Base-by-base conservation (phyloP, 2,888 invertebrate species). In the Cylindroiulus punctatus region DNA sequence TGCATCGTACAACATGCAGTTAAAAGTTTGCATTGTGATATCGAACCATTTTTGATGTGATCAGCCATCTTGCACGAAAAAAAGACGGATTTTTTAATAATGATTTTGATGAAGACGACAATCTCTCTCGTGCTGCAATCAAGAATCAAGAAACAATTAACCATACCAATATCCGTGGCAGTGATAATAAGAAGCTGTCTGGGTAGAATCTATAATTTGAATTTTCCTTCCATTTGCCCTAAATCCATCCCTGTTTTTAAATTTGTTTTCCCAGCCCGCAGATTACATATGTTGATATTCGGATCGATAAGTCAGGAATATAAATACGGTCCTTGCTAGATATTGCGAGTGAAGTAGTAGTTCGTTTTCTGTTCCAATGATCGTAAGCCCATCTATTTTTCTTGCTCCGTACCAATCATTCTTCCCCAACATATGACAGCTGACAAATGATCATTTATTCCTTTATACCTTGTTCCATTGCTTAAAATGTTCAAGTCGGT, bases 391-490 rank as follows among this genome's bases (percentile, higher is more conserved):
- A 65, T 10, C 26, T 65, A 26, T 65, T 65, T 65, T 65, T 65
- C 26, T 26, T 26, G 14, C 52, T 26, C 2, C 65, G n/a, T 65
- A 65, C 65, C 65, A 26, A 65, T 65, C 65, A 26, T 65, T 65
- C 12, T 65, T 26, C 65, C 26, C 26, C 65, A 12, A 26, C 12
- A 26, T 65, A 65, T 65, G 65, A 26, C 65, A 65, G 65, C 65
- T 65, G 65, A 65, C 65, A 65, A 65, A 65, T 65, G 65, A 65
- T 26, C 65, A 26, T 65, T 26, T 65, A 26, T 65, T 65, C n/a
- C 65, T 26, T 65, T 65, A 65, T 65, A 65, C 65, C 65, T 65
- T 65, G 65, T 65, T 65, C 65, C 65, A n/a, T 65, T 65, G 65
- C 65, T 65, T 57, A 22, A 57, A 22, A 57, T 57, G n/a, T 57